Conservation (phyloP, 2,113 vertebrate species). For the Lophochroa leadbeateri region DNA sequence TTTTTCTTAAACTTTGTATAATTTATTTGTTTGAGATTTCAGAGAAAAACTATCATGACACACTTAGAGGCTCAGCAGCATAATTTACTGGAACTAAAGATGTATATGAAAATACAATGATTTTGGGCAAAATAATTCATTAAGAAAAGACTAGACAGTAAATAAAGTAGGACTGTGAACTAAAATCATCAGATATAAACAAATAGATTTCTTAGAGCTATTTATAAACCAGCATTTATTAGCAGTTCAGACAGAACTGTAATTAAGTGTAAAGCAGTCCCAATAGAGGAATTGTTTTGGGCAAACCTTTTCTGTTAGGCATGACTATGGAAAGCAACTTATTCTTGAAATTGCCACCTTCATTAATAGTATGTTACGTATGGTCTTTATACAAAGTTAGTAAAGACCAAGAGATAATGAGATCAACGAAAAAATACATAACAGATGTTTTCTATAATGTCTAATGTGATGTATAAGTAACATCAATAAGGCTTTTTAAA, state of each 20-base stretch:
- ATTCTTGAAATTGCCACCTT: neutral
- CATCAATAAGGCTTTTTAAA: conserved; percentile 45
- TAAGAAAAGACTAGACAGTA: conserved; percentile 21
- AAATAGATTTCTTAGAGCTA: neutral
- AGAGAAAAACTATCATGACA: neutral
- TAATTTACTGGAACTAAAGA: neutral
- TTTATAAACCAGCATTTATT: conserved; percentile 13
- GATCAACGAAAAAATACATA: conserved; percentile 34
- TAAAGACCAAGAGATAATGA: conserved; percentile 41
- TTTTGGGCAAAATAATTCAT: conserved; percentile 13
- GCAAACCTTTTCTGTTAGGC: neutral
- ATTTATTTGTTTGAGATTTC: neutral
- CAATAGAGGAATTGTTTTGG: neutral
- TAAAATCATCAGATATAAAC: neutral
- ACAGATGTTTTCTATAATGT: conserved; percentile 26
- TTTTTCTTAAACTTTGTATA: neutral
- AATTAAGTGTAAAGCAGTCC: neutral
- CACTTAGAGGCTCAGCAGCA: neutral
- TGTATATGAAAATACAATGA: neutral
- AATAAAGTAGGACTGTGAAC: neutral
- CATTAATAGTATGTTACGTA: neutral
- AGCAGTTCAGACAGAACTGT: neutral
- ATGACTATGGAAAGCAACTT: neutral
- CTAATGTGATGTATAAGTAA: neutral
- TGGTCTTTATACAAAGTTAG: conserved; percentile 1